Conservation (phyloP, 1,140 invertebrate genomes). For the Aricia agestis region DNA sequence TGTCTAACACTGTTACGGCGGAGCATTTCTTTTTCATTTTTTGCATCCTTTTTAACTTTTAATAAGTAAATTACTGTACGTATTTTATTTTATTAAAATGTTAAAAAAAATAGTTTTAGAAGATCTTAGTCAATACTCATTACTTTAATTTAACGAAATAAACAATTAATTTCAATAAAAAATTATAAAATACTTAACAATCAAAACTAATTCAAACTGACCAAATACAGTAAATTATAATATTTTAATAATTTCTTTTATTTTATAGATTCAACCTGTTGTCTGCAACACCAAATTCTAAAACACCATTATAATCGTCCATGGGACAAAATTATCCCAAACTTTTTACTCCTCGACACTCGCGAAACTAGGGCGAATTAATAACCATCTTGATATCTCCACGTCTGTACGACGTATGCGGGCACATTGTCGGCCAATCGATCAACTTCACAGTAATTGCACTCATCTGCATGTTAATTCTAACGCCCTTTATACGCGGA, state of each 20-base stretch:
- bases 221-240: too few relatives aligned
- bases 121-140: too few relatives aligned
- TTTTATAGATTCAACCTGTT: too few relatives aligned
- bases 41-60: background rate
- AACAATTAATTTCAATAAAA: too few relatives aligned
- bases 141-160: too few relatives aligned
- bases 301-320: background rate
- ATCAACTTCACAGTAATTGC: constrained; percentile 57
- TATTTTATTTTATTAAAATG: too few relatives aligned
- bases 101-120: too few relatives aligned
- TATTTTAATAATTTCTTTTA: too few relatives aligned
- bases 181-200: too few relatives aligned
- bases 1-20: constrained; percentile 31
- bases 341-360: background rate
- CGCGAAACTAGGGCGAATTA: constrained; percentile 26
- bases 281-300: background rate
- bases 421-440: constrained; percentile 54
- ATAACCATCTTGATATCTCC: background rate
- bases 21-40: constrained; percentile 22
- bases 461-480: constrained; percentile 64
- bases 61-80: too few relatives aligned
- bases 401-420: constrained; percentile 36
- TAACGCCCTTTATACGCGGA: constrained; percentile 24
- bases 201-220: too few relatives aligned
- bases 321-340: background rate